These are phyloP conservation scores for Gonatopus flavifemur DNA, from an alignment of 1,140 invertebrate species.

Conservation along the genomic window DNA sequence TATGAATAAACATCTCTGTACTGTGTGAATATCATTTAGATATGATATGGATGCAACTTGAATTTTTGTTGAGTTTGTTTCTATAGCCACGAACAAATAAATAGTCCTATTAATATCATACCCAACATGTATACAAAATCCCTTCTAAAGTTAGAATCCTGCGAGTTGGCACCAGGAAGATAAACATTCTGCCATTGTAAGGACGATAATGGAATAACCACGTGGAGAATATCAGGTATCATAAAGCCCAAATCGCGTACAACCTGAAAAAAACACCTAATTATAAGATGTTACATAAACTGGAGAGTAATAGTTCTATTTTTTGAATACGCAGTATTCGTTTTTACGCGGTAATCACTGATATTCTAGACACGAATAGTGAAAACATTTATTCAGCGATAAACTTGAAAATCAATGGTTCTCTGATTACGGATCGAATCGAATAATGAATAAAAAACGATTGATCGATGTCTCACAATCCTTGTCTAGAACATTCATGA, in stretches of 20 bases:
- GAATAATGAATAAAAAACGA: neutral
- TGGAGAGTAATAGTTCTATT: too few relatives aligned
- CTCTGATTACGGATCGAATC: neutral
- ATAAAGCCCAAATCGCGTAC: constrained; percentile 74
- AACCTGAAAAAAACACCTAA: constrained; percentile 61
- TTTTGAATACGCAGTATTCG: too few relatives aligned
- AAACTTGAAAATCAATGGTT: too few relatives aligned
- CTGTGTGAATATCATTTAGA: too few relatives aligned
- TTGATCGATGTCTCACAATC: neutral
- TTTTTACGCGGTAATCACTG: too few relatives aligned
- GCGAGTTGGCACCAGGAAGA: constrained; percentile 42
- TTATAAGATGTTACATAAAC: too few relatives aligned
- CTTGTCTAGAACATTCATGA: neutral
- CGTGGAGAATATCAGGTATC: constrained; percentile 72
- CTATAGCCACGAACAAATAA: constrained; percentile 49
- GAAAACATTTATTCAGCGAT: too few relatives aligned
- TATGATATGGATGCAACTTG: too few relatives aligned
- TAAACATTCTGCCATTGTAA: constrained; percentile 41
- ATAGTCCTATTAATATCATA: constrained; percentile 46
- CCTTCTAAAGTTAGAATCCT: constrained; percentile 41
- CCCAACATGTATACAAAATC: constrained; percentile 49
- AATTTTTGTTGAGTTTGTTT: too few relatives aligned
- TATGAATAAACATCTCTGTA: too few relatives aligned
- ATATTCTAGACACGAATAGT: too few relatives aligned
- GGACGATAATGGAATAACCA: constrained; percentile 63